Conservation (phyloP, 2,113 vertebrate genomes). For the Tragelaphus scriptus region DNA sequence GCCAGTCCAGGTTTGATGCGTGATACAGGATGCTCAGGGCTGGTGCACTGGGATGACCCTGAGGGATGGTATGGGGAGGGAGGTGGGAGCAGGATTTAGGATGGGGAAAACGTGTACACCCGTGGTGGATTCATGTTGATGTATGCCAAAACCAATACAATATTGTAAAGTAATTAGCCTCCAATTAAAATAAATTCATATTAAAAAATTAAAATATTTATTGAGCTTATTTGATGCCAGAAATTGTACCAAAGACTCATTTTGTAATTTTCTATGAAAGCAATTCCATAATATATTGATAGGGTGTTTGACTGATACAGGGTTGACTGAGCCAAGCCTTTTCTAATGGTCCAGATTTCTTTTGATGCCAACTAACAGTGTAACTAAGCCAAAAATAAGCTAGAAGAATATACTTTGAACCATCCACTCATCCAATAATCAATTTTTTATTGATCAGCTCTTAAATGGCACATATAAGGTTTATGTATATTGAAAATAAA, state of each 20-base stretch:
- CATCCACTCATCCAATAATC: not conserved
- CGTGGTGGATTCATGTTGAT: too few relatives aligned
- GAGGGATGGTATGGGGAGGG: too few relatives aligned
- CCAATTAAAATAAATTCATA: too few relatives aligned
- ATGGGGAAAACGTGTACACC: too few relatives aligned
- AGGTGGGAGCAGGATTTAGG: too few relatives aligned
- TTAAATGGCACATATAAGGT: not conserved
- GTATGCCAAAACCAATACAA: too few relatives aligned
- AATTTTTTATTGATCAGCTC: not conserved
- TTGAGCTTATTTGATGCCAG: not conserved
- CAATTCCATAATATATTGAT: not conserved
- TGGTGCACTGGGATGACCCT: too few relatives aligned
- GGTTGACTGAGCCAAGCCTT: not conserved
- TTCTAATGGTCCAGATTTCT: not conserved
- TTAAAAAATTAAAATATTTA: not conserved
- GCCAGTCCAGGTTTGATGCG: too few relatives aligned
- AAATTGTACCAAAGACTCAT: not conserved
- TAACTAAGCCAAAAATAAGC: not conserved
- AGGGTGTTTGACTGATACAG: not conserved
- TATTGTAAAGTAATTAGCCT: too few relatives aligned
- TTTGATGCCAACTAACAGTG: not conserved
- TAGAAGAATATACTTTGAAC: not conserved
- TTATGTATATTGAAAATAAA: not conserved
- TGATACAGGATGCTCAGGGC: too few relatives aligned
- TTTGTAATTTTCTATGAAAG: not conserved